Evolutionary conservation across 2,113 vertebrate species (phyloP).

Genomic region (Donacobius atricapilla): DNA sequence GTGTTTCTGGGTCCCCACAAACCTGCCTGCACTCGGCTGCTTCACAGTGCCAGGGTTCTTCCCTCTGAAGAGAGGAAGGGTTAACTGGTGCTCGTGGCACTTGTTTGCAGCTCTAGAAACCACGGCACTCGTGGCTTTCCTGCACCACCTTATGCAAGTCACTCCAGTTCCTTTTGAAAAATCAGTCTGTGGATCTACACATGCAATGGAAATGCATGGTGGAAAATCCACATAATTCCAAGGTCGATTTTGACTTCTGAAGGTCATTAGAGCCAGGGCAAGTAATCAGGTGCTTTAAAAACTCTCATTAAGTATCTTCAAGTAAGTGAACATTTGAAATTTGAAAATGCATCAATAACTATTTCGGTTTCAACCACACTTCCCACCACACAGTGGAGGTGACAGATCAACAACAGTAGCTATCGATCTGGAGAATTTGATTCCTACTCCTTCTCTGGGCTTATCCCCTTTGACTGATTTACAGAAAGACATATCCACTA

Average conservation of each 20-base stretch:
- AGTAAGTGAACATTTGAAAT: not conserved
- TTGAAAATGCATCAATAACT: not conserved
- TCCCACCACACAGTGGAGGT: not conserved
- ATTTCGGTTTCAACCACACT: not conserved
- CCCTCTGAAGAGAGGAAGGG: not conserved
- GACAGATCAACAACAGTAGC: not conserved
- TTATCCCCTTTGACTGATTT: not conserved
- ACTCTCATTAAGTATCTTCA: not conserved
- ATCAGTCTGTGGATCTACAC: not conserved
- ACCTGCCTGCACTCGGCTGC: not conserved
- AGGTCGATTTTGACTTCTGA: not conserved
- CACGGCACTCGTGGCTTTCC: rapidly evolving
- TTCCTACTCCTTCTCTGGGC: not conserved
- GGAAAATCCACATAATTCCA: not conserved
- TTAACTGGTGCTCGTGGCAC: not conserved
- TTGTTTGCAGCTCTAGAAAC: not conserved
- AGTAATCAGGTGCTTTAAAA: not conserved
- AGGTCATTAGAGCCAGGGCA: not conserved
- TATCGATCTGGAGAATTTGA: not conserved
- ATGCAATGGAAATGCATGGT: too few relatives aligned
- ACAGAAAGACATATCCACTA: not conserved
- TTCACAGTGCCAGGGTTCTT: rapidly evolving
- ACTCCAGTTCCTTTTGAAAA: not conserved
- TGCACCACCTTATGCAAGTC: not conserved
- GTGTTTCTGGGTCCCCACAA: not conserved